phyloP scores from a whole-genome alignment of 2,113 vertebrate species.

The Embiotoca jacksoni region DNA sequence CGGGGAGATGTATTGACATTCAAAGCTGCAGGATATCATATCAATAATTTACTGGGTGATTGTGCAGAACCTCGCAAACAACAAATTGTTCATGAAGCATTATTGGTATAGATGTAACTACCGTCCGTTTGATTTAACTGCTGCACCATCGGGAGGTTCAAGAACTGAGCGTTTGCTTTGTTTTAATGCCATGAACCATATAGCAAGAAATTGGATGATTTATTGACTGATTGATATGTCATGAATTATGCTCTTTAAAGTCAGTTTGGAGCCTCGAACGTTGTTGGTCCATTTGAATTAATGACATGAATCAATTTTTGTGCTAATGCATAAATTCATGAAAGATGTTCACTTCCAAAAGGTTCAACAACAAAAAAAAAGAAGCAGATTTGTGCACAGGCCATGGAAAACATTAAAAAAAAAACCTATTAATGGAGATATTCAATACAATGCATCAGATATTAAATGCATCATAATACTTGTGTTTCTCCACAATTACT shows the following conservation, averaged over 20 bases:
- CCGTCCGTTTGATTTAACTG: background rate
- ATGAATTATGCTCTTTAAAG: constrained; percentile 29
- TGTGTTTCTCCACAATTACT: too few species aligned
- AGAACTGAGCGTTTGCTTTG: background rate
- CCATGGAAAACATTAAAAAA: too few species aligned
- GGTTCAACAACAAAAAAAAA: background rate
- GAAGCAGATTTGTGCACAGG: too few species aligned
- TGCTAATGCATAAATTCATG: background rate
- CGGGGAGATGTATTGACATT: constrained; percentile 71
- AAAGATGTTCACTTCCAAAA: background rate
- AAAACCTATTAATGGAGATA: too few species aligned
- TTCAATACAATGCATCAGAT: too few species aligned
- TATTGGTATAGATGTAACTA: background rate
- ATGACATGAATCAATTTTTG: background rate
- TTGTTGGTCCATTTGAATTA: constrained; percentile 1
- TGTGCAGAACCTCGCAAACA: constrained; percentile 24
- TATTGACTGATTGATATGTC: background rate
- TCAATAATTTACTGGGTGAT: constrained; percentile 77
- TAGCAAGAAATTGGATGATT: background rate
- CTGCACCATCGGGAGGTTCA: background rate
- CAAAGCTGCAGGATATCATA: constrained; percentile 59
- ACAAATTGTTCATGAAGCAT: constrained; percentile 9
- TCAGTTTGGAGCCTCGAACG: background rate
- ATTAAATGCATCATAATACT: too few species aligned
- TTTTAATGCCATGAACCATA: background rate